Base-by-base conservation (phyloP, 2,888 invertebrate genomes). In the Eubasilissa splendida region DNA sequence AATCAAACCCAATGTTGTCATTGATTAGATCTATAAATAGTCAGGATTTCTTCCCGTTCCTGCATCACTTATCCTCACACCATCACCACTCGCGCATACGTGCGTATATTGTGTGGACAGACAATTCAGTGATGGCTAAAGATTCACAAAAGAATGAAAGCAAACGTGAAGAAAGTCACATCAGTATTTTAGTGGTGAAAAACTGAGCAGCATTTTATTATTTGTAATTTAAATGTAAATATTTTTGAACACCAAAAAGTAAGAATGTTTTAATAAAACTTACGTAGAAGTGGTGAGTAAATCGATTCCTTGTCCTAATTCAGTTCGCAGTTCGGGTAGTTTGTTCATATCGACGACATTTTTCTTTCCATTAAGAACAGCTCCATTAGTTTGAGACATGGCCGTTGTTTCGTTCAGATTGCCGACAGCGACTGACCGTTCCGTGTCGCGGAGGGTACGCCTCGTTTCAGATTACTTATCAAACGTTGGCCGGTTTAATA, bases 301-400 rank as follows among this genome's bases (percentile, higher is more conserved):
- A 76, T 80, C 83, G 42, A 79, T 78, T 76, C 85, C 86, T 85
- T 87, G 88, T 76, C 85, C 86, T 83, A 86, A 86, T 82, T 90
- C 90, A 0, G 87, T 86, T 82, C 89, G 88, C 9, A 89, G 88
- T 87, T 90, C 90, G 56, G 90, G 90, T 42, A 90, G 85, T 42
- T 88, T 85, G 84, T 89, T 90, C 4, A 87, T 88, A 7, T 88
- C 85, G 81, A 87, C 85, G 82, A 11, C 22, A 5, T 76, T 68
- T 12, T 70, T 65, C n/a, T 14, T 22, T 52, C 81, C 78, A 58
- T 81, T 81, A 11, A 50, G 50, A 5, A 77, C 50, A 1, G 54
- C 56, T 50, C 80, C 76, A 33, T 80, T 80, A 2, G 63, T 50
- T 53, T 82, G 77, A 4, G 82, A 56, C 82, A 80, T 80, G 42